Evolutionary conservation across 1,140 invertebrate species (phyloP).

Genomic region (Neodiprion fabricii): DNA sequence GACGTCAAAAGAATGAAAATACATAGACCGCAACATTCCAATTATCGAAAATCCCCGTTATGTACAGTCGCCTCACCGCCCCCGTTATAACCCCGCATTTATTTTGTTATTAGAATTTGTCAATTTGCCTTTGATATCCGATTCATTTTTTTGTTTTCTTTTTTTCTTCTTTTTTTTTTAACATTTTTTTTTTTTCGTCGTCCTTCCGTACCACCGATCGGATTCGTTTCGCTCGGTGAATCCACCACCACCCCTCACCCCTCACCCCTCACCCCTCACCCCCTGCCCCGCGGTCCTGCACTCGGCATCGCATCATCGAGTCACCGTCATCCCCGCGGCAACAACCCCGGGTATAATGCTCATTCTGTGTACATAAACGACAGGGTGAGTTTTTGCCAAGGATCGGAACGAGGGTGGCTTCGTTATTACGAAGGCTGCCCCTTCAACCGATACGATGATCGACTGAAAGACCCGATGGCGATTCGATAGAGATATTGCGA

Average conservation of each 20-base stretch:
- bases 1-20: slow-evolving; percentile 41
- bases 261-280: not conserved
- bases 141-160: not conserved
- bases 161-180: not conserved
- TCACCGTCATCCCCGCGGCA: no score
- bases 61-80: not conserved
- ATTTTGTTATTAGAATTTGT: not conserved
- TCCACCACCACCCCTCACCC: not conserved
- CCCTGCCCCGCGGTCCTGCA: not conserved
- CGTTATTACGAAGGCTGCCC: no score
- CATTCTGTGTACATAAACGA: no score
- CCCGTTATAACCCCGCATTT: not conserved
- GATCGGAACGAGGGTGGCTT: no score
- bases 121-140: slow-evolving; percentile 7
- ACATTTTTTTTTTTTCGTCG: no score
- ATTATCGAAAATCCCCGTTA: slow-evolving; percentile 28
- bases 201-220: not conserved
- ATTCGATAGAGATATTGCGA: no score
- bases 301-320: no score
- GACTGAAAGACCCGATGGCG: no score
- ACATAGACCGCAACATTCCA: slow-evolving; percentile 38
- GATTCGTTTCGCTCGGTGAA: not conserved
- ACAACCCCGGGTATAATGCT: no score
- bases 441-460: no score
- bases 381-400: no score